Conservation (phyloP, 2,113 vertebrate species). For the Nycticryphes semicollaris region DNA sequence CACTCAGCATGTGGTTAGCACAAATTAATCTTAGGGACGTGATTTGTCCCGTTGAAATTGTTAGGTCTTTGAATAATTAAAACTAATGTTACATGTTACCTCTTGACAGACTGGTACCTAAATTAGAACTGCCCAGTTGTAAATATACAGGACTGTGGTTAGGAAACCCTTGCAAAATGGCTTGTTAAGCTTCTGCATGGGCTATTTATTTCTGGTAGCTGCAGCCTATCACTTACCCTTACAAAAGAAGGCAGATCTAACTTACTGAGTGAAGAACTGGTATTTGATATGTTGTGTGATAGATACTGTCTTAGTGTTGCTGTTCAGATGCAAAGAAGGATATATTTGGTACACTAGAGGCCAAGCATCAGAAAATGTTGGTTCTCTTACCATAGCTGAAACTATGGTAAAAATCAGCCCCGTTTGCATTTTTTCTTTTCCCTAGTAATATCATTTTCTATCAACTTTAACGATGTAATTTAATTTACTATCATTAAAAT, state of each 20-base stretch:
- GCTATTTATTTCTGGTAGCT: background rate
- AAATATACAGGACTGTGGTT: background rate
- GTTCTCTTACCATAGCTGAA: background rate
- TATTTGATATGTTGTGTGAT: background rate
- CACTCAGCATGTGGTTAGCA: accelerated
- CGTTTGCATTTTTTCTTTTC: background rate
- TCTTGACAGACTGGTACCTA: background rate
- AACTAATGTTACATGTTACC: background rate
- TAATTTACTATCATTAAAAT: background rate
- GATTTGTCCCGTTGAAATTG: background rate
- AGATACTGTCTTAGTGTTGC: background rate
- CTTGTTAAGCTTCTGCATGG: background rate
- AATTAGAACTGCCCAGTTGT: background rate
- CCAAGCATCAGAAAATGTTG: background rate
- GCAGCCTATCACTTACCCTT: background rate
- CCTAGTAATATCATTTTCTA: background rate
- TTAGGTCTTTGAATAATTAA: background rate
- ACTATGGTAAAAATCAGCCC: background rate
- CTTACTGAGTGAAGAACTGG: background rate
- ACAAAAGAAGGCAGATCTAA: background rate
- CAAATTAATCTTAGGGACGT: background rate
- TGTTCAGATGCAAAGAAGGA: background rate
- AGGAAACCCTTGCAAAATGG: background rate
- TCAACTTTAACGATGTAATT: background rate
- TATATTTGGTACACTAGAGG: background rate